Evolutionary conservation across 2,113 vertebrate species (phyloP), one percentile per base, ranked within the genome.

Genomic region (Alces alces): DNA sequence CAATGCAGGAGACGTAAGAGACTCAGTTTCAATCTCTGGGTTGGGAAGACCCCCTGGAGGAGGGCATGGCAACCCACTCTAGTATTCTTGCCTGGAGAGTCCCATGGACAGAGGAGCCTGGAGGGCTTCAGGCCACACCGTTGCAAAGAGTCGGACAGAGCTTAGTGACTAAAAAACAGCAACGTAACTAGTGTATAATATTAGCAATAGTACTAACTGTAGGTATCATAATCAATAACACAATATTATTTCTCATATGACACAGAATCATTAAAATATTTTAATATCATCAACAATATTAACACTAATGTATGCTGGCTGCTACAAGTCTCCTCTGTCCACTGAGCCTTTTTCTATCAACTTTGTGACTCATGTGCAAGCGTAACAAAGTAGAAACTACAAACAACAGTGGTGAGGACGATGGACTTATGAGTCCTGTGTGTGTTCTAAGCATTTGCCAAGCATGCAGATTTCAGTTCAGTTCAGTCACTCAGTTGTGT

Each of bases 381-480:
- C 0, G 0, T 84, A 79, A 36, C 55, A 27, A 57, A n/a, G 50
- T 13, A 39, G 58, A 9, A 43, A 8, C 36, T 54, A 6, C 21
- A 61, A 43, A 84, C 17, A 7, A 9, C 1, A 57, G 8, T 6
- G 27, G 39, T 54, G 30, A 83, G 27, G 70, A 55, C 0, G 3
- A 78, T 33, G 58, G 19, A 17, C 28, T 57, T 11, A 7, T 2
- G 25, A 50, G n/a, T 7, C 19, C 36, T 76, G 0, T 2, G 4
- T 58, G 30, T 87, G 66, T 39, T 54, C 45, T 36, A 19, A 7
- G 14, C 5, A 4, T 89, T 28, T 30, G 58, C 6, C 58, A 13
- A 43, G 10, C 8, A 33, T 4, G 7, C 7, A 14, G 52, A 45
- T 70, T 92, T 70, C 28, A 92, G 16, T 23, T 70, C n/a, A 23